Conservation (phyloP, 1,140 invertebrate genomes). For the Rhopalosiphum padi region DNA sequence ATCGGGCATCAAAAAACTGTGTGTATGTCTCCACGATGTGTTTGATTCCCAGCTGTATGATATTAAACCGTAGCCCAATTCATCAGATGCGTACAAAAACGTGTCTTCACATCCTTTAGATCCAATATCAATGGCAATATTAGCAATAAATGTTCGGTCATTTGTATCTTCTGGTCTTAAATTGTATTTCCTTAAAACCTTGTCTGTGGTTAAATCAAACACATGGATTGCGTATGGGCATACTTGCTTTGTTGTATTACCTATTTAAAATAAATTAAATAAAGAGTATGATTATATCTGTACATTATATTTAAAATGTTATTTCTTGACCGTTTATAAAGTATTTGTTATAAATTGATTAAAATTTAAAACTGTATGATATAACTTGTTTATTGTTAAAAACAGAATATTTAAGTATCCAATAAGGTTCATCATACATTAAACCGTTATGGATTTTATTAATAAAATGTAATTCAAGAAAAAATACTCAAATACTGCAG, state of each 20-base stretch:
- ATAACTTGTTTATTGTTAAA: not conserved
- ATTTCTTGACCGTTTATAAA: not conserved
- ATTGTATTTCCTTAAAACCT: slow-evolving; percentile 73
- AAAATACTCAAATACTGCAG: not conserved
- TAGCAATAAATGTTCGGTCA: slow-evolving; percentile 79
- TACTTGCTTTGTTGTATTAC: slow-evolving; percentile 70
- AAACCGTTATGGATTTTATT: not conserved
- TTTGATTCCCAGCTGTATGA: slow-evolving; percentile 78
- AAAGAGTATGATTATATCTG: not conserved
- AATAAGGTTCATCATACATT: not conserved
- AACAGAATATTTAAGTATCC: not conserved
- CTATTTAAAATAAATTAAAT: slow-evolving; percentile 60
- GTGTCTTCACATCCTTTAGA: slow-evolving; percentile 74
- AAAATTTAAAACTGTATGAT: not conserved
- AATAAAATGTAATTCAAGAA: not conserved
- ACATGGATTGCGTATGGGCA: slow-evolving; percentile 80
- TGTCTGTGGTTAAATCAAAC: slow-evolving; percentile 77
- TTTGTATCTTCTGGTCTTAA: slow-evolving; percentile 76
- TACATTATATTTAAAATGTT: not conserved
- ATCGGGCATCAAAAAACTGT: slow-evolving; percentile 81
- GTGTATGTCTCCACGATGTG: slow-evolving; percentile 75
- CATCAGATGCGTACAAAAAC: slow-evolving; percentile 81
- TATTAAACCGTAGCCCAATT: slow-evolving; percentile 80
- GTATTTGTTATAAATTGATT: not conserved
- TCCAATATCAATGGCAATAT: slow-evolving; percentile 80